phyloP scores from a whole-genome alignment of 2,797 vertebrate genomes.

The Periophthalmus magnuspinnatus region DNA sequence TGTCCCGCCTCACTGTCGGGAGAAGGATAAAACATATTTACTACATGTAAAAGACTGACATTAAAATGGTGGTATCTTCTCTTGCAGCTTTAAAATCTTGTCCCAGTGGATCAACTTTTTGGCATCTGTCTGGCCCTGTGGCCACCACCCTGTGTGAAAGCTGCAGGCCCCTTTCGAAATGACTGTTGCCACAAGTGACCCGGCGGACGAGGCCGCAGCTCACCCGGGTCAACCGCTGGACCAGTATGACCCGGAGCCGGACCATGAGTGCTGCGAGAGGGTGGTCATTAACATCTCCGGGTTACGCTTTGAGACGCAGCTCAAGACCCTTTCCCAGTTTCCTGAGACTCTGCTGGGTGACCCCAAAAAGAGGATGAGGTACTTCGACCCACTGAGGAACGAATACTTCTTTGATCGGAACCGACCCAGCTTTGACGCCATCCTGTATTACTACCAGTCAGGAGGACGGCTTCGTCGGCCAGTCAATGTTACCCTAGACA shows the following conservation, averaged over 20 bases:
- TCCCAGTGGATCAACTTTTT: conserved; percentile 27
- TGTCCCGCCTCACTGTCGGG: conserved; percentile 19
- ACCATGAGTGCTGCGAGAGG: conserved; percentile 96
- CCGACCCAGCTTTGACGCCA: conserved; percentile 96
- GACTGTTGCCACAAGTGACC: conserved; percentile 96
- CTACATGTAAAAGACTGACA: conserved; percentile 7
- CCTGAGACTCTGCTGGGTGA: conserved; percentile 95
- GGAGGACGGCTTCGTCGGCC: conserved; percentile 94
- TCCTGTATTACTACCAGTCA: conserved; percentile 97
- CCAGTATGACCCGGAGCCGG: conserved; percentile 76
- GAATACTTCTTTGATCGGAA: conserved; percentile 98
- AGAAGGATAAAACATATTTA: conserved; percentile 13
- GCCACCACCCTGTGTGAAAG: conserved; percentile 62
- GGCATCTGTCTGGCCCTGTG: conserved; percentile 39
- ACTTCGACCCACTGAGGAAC: conserved; percentile 97
- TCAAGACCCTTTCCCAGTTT: conserved; percentile 96
- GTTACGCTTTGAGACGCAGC: conserved; percentile 95
- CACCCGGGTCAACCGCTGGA: conserved; percentile 81
- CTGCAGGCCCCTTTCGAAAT: conserved; percentile 81
- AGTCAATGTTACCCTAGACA: conserved; percentile 95
- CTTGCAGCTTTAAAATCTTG: conserved; percentile 33
- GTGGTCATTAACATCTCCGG: conserved; percentile 99
- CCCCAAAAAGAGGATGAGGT: conserved; percentile 94
- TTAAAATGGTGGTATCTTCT: conserved; percentile 25
- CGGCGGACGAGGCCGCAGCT: conserved; percentile 82